Evolutionary conservation across 2,888 invertebrate genomes (phyloP), one percentile per base, ranked within the genome.

Genomic region (Thelaira solivaga): DNA sequence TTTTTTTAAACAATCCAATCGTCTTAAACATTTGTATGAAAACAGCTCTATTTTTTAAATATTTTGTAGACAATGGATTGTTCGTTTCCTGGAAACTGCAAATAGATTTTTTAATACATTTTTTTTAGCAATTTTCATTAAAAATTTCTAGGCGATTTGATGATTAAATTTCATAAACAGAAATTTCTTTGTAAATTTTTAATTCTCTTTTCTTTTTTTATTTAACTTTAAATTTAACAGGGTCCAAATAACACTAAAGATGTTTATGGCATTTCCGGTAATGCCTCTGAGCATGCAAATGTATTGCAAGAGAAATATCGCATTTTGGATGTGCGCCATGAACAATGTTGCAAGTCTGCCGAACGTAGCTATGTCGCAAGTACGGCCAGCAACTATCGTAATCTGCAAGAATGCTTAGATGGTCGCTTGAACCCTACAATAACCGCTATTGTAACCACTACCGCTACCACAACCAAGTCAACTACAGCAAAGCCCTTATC

Each of bases 251-350:
- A 85, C 59, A 86, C 86, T 3, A 78, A 85, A 24, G 39, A 80
- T 39, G 83, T 83, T 0, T 87, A 86, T 34, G 72, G 81, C 51
- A 86, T 87, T 39, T 87, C 86, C 1, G 83, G 86, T n/a, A 87
- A 87, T 75, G 85, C 86, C 13, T 83, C 86, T 0, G 86, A 86
- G 43, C 82, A 82, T 24, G 82, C 83, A 2, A 80, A 69, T 1
- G 8, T 83, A 20, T 64, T 87, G 81, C 83, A 82, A 67, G 86
- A 86, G 34, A 84, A 85, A 41, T 84, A 85, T 62, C 85, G 85
- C 1, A 76, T 83, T 13, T 81, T 86, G 24, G 83, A 85, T 36
- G 59, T 85, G 59, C 82, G 80, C 13, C 82, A 86, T n/a, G 83
- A 85, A 2, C 84, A 87, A 29, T 86, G 86, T 61, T 71, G 61